Base-by-base conservation (phyloP, 2,888 invertebrate species). In the Priocnemis perturbator region DNA sequence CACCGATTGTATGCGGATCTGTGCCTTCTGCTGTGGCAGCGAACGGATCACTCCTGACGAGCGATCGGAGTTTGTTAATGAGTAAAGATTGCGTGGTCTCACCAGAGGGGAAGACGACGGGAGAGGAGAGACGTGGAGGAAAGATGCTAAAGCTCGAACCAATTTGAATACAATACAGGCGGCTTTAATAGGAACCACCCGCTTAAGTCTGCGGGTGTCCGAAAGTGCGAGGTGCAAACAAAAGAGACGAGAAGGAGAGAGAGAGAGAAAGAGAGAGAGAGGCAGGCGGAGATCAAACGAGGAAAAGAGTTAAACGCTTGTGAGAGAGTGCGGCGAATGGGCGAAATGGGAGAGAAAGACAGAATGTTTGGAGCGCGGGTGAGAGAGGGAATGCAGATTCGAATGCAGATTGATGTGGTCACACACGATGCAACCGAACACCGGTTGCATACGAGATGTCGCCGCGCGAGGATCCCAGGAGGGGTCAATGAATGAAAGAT, bases 341-440 rank as follows among this genome's bases (percentile, higher is more conserved):
- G 59, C 62, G 69, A 69, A 64, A 62, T 9, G 45, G 73, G 66
- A 69, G 58, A 48, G 56, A 60, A 26, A 55, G 47, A 66, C 67
- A 61, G 30, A 60, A 56, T 20, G 59, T 60, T 67, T 68, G 64
- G 68, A 73, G 73, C 66, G 68, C 60, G 48, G 74, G 67, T 71
- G 55, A 64, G 47, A 50, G 55, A 67, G 67, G 59, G 62, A 56
- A 73, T 37, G 37, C 37, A 76, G 83, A 83, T 81, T 83, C 81
- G 83, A 84, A 83, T 80, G 81, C 84, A 79, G 88, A 88, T 89
- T 87, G 88, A 89, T 87, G 87, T 82, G 88, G 82, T 88, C 88
- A 80, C 88, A 89, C 88, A 88, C 88, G 88, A 88, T 83, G 88
- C 86, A 83, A 82, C 83, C 77, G 85, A 64, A 82, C 87, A 82